phyloP scores from a whole-genome alignment of 64 coral and sea anemone species.

The Stichodactyla helianthus region DNA sequence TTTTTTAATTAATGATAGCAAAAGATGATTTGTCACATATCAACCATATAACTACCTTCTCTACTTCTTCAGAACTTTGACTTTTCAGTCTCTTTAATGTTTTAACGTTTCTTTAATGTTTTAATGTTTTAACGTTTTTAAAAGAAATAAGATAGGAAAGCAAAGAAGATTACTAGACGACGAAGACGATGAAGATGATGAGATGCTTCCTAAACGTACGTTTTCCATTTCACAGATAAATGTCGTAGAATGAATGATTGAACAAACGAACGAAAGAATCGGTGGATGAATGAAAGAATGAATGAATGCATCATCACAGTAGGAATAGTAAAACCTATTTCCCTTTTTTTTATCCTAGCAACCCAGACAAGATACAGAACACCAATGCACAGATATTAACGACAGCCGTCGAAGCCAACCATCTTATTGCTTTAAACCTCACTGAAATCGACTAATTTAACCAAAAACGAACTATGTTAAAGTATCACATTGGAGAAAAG shows the following conservation, averaged over 20 bases:
- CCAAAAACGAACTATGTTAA: not conserved
- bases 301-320: no score
- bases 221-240: not conserved
- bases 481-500: not conserved
- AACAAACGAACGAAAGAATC: no score
- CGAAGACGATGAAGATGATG: slow-evolving; percentile 86
- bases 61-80: no score
- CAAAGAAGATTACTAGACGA: slow-evolving; percentile 93
- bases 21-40: no score
- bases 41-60: no score
- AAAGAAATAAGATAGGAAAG: slow-evolving; percentile 72
- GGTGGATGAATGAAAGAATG: no score
- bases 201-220: slow-evolving; percentile 98
- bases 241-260: no score
- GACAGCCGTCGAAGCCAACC: not conserved
- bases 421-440: not conserved
- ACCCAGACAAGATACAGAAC: slow-evolving; percentile 89
- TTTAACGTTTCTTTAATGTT: not conserved
- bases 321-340: not conserved
- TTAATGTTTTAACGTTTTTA: not conserved
- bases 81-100: not conserved
- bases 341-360: slow-evolving; percentile 25
- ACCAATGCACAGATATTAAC: slow-evolving; percentile 79
- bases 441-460: no score
- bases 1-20: not conserved